These are phyloP conservation scores for Hippolais icterina DNA, from an alignment of 2,113 vertebrate species.

Conservation along the genomic window DNA sequence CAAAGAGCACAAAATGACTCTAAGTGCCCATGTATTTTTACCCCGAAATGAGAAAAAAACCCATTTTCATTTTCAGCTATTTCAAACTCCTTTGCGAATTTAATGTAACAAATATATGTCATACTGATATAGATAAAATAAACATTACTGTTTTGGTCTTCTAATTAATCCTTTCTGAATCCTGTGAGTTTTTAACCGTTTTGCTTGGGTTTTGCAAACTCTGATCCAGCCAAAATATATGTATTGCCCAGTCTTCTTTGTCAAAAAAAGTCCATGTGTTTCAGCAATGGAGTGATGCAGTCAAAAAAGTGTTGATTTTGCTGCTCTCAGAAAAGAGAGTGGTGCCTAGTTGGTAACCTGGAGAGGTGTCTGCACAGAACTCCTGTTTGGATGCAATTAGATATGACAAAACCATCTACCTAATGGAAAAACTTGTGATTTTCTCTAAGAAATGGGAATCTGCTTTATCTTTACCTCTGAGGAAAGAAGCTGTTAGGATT, in stretches of 20 bases:
- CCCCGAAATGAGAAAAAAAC: not conserved
- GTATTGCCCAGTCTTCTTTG: not conserved
- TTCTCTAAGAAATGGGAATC: not conserved
- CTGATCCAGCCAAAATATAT: not conserved
- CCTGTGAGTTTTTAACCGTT: not conserved
- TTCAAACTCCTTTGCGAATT: not conserved
- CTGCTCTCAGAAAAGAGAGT: not conserved
- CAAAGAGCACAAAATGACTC: not conserved
- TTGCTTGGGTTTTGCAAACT: not conserved
- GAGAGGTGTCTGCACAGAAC: not conserved
- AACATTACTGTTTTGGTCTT: not conserved
- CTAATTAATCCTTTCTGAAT: not conserved
- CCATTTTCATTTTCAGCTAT: not conserved
- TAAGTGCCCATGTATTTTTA: not conserved
- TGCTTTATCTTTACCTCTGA: not conserved
- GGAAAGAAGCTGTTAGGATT: not conserved
- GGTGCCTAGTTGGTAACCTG: not conserved
- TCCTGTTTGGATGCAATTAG: not conserved
- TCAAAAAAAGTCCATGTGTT: accelerated
- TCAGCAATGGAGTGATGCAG: not conserved
- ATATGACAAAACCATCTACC: not conserved
- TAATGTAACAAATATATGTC: not conserved
- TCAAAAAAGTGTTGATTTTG: not conserved
- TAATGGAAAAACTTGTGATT: not conserved
- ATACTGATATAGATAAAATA: not conserved